Percentiles rank a stretch among this genome's conserved stretches.
These are phyloP conservation scores for Vanacampus margaritifer DNA, from an alignment of 2,113 vertebrate genomes.

Conservation along the genomic window DNA sequence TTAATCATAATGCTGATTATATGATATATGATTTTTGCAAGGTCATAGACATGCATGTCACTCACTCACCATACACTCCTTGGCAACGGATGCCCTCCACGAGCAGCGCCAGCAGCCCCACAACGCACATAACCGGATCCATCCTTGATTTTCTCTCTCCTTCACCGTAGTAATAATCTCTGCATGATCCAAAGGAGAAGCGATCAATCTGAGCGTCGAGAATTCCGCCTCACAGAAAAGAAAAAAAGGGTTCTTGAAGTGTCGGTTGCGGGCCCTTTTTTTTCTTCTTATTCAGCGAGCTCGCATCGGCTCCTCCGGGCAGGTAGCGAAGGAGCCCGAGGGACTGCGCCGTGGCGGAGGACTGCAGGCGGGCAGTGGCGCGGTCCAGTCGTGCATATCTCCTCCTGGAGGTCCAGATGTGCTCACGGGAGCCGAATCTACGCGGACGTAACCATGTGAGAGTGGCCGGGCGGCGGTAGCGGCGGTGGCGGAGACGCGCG, in stretches of 20 bases:
- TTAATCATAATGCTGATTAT: conserved; percentile 4
- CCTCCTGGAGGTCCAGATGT: conserved; percentile 65
- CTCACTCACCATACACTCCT: conserved; percentile 91
- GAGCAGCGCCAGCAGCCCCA: conserved; percentile 83
- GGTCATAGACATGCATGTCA: conserved; percentile 64
- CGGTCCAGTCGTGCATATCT: conserved; percentile 50
- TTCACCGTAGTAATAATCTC: conserved; percentile 62
- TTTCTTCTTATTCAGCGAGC: conserved; percentile 11
- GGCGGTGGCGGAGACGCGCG: conserved; percentile 19
- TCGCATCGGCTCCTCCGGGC: conserved; percentile 41
- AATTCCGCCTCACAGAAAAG: conserved; percentile 19
- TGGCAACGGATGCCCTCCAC: conserved; percentile 82
- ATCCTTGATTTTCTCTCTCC: conserved; percentile 75
- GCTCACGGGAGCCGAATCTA: conserved; percentile 62
- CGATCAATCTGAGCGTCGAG: conserved; percentile 31
- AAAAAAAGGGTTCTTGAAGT: conserved; percentile 8
- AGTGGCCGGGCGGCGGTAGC: neutral
- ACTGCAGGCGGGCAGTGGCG: conserved; percentile 51
- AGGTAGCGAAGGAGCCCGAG: conserved; percentile 58
- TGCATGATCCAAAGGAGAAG: conserved; percentile 78
- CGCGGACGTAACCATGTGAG: neutral
- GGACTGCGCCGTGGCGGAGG: conserved; percentile 49
- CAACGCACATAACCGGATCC: conserved; percentile 84
- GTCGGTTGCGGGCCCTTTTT: neutral
- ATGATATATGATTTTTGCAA: conserved; percentile 52